A percentile compares a stretch with the other conserved stretches of the same genome.
These are phyloP conservation scores for Erithacus rubecula DNA, from an alignment of 2,797 vertebrate genomes.

Conservation along the genomic window DNA sequence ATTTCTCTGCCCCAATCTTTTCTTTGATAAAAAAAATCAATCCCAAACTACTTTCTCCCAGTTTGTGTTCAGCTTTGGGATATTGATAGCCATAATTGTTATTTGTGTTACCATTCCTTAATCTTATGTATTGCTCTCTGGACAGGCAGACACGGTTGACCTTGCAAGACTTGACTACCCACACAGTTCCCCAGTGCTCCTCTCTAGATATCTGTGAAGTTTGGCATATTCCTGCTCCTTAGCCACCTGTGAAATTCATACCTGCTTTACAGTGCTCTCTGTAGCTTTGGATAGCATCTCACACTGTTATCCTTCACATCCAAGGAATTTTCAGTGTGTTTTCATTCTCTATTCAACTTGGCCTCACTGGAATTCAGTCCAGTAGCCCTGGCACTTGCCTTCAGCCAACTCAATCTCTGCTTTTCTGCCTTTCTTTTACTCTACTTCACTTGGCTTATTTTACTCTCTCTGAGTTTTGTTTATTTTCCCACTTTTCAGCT, in stretches of 20 bases:
- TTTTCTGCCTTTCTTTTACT: background rate
- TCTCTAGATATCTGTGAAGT: background rate
- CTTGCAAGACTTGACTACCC: background rate
- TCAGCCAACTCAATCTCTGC: background rate
- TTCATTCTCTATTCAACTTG: background rate
- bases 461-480: background rate
- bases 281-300: background rate
- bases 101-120: background rate
- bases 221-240: background rate
- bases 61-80: background rate
- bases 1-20: background rate
- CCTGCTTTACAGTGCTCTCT: background rate
- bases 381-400: background rate
- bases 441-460: background rate
- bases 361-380: background rate
- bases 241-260: background rate
- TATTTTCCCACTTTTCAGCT: background rate
- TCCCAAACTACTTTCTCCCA: background rate
- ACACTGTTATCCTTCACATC: background rate
- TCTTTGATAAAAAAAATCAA: background rate
- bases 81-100: background rate
- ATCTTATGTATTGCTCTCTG: background rate
- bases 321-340: background rate
- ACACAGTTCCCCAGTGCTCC: background rate
- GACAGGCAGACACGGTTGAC: background rate